These are phyloP conservation scores for Lobophora halterata DNA, from an alignment of 2,888 invertebrate species.

Conservation along the genomic window DNA sequence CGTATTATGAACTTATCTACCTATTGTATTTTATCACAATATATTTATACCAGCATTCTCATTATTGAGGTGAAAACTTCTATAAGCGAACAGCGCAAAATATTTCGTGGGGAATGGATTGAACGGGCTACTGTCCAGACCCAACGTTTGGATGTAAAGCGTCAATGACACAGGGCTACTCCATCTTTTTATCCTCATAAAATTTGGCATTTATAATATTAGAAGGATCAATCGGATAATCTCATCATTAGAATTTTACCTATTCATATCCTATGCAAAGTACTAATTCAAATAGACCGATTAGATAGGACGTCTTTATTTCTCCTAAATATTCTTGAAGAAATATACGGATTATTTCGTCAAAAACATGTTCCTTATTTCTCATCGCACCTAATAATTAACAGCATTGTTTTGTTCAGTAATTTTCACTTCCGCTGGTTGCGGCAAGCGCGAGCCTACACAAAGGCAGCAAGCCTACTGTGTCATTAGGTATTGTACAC, in stretches of 20 bases:
- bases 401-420: conserved; percentile 14
- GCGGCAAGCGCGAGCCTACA: conserved; percentile 33
- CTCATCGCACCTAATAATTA: conserved; percentile 26
- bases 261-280: no score
- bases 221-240: not conserved
- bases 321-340: not conserved
- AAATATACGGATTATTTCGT: conserved; percentile 28
- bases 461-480: conserved; percentile 39
- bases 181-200: no score
- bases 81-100: no score
- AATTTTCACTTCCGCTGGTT: conserved; percentile 40
- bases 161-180: no score
- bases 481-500: conserved; percentile 60
- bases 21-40: conserved; percentile 3
- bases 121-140: no score
- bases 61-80: no score
- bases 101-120: no score
- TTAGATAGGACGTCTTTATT: no score
- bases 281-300: no score
- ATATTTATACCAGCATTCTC: not conserved
- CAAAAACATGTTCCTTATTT: conserved; percentile 27
- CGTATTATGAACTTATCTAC: not conserved
- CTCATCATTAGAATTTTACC: no score
- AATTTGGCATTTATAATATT: no score
- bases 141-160: no score